A percentile compares a stretch with the other conserved stretches of the same genome.
Conservation (phyloP, 2,113 vertebrate genomes). For the Rousettus leschenaultii region DNA sequence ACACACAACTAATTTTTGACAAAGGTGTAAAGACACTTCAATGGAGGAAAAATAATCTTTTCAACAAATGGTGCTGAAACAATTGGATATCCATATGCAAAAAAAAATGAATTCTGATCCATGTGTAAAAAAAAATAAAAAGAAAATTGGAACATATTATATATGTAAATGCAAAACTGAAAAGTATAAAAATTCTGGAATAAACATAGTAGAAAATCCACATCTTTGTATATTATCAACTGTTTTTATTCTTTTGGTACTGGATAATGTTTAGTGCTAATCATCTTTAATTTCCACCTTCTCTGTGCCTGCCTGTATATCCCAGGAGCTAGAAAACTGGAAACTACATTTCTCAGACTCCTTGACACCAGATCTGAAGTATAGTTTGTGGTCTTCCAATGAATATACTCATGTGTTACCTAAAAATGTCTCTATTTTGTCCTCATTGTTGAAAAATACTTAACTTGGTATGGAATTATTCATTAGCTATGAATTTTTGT, state of each 20-base stretch:
- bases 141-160: background rate
- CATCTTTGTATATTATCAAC: background rate
- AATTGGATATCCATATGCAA: background rate
- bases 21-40: background rate
- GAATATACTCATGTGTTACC: background rate
- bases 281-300: background rate
- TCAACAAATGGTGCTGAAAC: background rate
- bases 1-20: background rate
- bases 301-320: background rate
- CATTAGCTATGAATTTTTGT: background rate
- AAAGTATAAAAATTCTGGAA: background rate
- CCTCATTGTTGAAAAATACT: background rate
- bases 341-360: background rate
- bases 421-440: background rate
- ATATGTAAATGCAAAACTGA: background rate
- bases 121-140: background rate
- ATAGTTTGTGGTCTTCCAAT: background rate
- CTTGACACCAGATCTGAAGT: background rate
- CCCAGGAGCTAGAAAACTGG: background rate
- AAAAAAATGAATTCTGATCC: background rate
- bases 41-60: background rate
- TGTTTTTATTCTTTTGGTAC: background rate
- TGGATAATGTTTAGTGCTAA: background rate
- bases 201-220: background rate
- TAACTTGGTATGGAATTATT: background rate